These are phyloP conservation scores for Folsomia candida DNA, from an alignment of 2,888 invertebrate genomes.

Conservation along the genomic window DNA sequence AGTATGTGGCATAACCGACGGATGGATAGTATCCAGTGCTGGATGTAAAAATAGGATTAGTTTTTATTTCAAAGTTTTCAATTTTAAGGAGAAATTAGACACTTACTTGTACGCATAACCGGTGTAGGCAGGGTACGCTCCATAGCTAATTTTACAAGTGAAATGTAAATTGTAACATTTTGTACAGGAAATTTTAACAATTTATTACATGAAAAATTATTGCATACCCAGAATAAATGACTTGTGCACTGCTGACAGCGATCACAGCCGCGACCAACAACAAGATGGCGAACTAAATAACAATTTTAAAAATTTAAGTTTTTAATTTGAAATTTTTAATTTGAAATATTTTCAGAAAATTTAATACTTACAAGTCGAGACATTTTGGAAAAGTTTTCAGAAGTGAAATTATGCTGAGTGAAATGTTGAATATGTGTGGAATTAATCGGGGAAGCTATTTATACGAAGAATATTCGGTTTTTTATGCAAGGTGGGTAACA, in stretches of 20 bases:
- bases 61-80: too few species aligned
- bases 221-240: slow-evolving; percentile 24
- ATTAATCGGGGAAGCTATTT: background rate
- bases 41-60: too few species aligned
- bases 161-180: too few species aligned
- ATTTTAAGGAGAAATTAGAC: too few species aligned
- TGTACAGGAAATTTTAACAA: too few species aligned
- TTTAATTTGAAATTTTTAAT: background rate
- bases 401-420: background rate
- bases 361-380: background rate
- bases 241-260: slow-evolving; percentile 28
- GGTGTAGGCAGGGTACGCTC: background rate
- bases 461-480: background rate
- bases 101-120: background rate
- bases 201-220: too few species aligned
- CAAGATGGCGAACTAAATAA: slow-evolving; percentile 30
- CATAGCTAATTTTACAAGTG: too few species aligned
- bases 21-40: too few species aligned
- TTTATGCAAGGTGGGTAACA: background rate
- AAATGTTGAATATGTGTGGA: background rate
- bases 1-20: too few species aligned
- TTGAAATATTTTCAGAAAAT: background rate
- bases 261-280: slow-evolving; percentile 27
- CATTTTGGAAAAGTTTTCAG: background rate
- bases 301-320: background rate